These are phyloP conservation scores for Vulpes vulpes DNA, from an alignment of 2,113 vertebrate genomes.

Conservation along the genomic window DNA sequence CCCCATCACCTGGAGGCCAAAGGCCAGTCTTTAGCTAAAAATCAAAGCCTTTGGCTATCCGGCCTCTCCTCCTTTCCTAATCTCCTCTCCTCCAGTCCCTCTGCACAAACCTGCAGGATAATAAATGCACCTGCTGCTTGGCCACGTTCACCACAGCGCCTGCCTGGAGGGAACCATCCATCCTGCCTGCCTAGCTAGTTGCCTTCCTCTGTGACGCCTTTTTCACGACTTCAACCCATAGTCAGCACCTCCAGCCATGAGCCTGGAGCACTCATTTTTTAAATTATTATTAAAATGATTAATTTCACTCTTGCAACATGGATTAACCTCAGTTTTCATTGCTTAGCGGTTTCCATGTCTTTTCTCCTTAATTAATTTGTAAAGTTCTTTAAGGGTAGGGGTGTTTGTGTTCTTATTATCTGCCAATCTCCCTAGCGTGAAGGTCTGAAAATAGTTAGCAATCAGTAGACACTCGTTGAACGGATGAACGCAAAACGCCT, in stretches of 20 bases:
- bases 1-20: constrained; percentile 33
- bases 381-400: not conserved
- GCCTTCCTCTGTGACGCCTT: not conserved
- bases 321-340: not conserved
- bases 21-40: constrained; percentile 36
- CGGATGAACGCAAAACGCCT: not conserved
- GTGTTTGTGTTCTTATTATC: not conserved
- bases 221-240: not conserved
- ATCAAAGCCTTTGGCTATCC: not conserved
- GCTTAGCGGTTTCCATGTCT: not conserved
- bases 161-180: not conserved
- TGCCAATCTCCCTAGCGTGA: not conserved
- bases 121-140: not conserved
- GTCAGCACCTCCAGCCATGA: not conserved
- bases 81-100: not conserved
- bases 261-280: not conserved
- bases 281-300: not conserved
- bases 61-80: not conserved
- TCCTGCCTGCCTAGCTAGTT: not conserved
- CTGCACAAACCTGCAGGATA: not conserved
- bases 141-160: not conserved
- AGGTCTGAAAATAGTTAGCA: not conserved
- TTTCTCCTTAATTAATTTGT: constrained; percentile 32
- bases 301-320: constrained; percentile 30
- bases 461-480: not conserved